Conservation (phyloP, 2,113 vertebrate species). For the Cacatua alba region DNA sequence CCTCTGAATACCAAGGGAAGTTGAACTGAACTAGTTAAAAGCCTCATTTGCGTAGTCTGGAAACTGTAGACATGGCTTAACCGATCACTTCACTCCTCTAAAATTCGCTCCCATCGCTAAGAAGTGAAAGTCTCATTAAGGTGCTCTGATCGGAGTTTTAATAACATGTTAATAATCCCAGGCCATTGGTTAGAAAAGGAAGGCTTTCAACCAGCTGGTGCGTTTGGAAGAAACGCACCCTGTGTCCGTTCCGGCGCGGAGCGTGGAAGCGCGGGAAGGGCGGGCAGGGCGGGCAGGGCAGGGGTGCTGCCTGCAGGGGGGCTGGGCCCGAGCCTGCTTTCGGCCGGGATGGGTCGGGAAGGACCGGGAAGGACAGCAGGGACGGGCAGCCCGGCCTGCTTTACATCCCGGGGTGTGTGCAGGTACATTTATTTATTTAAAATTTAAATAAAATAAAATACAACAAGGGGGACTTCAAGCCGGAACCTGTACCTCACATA, state of each 20-base stretch:
- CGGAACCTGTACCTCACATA: background rate
- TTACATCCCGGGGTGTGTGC: no score
- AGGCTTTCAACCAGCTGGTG: background rate
- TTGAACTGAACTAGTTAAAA: background rate
- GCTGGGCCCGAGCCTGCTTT: background rate
- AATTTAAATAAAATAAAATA: background rate
- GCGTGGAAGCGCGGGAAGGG: background rate
- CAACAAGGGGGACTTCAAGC: background rate
- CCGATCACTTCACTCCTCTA: background rate
- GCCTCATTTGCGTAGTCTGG: background rate
- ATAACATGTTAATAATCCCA: constrained; percentile 40
- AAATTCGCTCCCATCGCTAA: background rate
- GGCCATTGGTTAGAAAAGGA: background rate
- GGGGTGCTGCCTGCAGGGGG: background rate
- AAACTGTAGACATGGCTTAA: background rate
- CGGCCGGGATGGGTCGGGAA: no score
- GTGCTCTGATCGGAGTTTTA: constrained; percentile 28
- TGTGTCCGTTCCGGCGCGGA: background rate
- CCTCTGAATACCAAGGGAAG: background rate
- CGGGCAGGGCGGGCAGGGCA: background rate
- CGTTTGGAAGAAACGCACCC: no score
- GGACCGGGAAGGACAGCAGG: background rate
- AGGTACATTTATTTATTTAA: no score
- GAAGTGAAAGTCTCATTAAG: constrained; percentile 29
- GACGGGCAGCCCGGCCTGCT: background rate